Percentiles rank a stretch among this genome's conserved stretches.
phyloP scores from a whole-genome alignment of 2,113 vertebrate genomes.

The Coryphaenoides rupestris region DNA sequence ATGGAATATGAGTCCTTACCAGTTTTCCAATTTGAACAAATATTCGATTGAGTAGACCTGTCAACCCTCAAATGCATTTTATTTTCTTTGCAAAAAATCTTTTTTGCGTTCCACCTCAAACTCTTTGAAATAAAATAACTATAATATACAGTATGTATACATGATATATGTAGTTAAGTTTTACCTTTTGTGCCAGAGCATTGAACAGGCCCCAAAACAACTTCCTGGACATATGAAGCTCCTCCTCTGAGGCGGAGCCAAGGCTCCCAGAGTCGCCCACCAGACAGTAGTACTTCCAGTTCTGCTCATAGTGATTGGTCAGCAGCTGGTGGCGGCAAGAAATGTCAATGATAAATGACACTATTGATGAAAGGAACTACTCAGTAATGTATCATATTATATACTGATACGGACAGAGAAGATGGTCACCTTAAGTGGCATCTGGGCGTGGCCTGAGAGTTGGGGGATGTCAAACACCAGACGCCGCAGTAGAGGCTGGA shows the following conservation, averaged over 20 bases:
- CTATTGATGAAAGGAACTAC: background rate
- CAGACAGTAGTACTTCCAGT: conserved; percentile 89
- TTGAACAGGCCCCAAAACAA: conserved; percentile 93
- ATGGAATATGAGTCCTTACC: too few species aligned
- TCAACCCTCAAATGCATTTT: too few species aligned
- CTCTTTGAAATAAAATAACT: too few species aligned
- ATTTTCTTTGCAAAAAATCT: too few species aligned
- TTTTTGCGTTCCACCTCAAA: too few species aligned
- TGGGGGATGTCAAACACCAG: conserved; percentile 87
- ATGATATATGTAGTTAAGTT: background rate
- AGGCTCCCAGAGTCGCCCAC: conserved; percentile 76
- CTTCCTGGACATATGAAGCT: conserved; percentile 87
- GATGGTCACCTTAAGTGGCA: conserved; percentile 83
- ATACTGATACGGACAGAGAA: background rate
- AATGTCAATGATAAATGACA: background rate
- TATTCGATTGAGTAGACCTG: too few species aligned
- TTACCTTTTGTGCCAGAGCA: conserved; percentile 86
- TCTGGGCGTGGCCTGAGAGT: conserved; percentile 83
- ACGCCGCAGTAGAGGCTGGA: conserved; percentile 86
- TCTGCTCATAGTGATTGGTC: conserved; percentile 90
- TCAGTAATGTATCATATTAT: background rate
- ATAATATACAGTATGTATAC: too few species aligned
- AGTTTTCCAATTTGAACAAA: too few species aligned
- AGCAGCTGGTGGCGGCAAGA: conserved; percentile 73
- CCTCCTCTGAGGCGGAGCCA: conserved; percentile 82